These are phyloP conservation scores for Drosophila nr. medialis DNA, from an alignment of 2,888 invertebrate genomes.

Conservation along the genomic window DNA sequence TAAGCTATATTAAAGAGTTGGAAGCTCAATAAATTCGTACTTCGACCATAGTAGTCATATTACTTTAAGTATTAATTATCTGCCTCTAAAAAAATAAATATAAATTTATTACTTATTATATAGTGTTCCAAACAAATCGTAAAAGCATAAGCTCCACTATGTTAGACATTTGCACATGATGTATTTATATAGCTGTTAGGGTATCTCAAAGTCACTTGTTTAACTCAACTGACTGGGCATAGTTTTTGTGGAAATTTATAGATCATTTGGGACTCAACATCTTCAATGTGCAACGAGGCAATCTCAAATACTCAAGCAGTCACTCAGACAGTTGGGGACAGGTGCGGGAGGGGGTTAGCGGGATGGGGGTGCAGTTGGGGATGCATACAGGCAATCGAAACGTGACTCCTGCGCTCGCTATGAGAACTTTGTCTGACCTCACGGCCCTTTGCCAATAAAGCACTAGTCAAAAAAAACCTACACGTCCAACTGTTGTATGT, in stretches of 20 bases:
- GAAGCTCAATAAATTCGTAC: not conserved
- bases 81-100: not conserved
- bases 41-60: not conserved
- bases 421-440: conserved; percentile 51
- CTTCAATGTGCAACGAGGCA: conserved; percentile 40
- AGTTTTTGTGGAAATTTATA: conserved; percentile 43
- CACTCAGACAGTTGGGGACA: conserved; percentile 9
- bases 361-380: not conserved
- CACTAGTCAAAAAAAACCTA: conserved; percentile 6
- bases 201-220: conserved; percentile 9
- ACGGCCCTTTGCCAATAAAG: conserved; percentile 44
- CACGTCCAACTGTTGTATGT: not conserved
- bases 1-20: conserved; percentile 8
- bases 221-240: conserved; percentile 10
- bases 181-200: conserved; percentile 5
- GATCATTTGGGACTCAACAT: conserved; percentile 42
- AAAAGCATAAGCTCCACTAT: not conserved
- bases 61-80: not conserved
- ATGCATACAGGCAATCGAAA: conserved; percentile 51
- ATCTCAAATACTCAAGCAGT: conserved; percentile 38
- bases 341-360: not conserved
- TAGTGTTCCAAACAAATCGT: not conserved
- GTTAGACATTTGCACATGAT: not conserved
- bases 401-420: conserved; percentile 52
- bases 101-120: too few relatives aligned